A percentile compares a stretch with the other conserved stretches of the same genome.
Conservation (phyloP, 2,797 vertebrate species). For the Threskiornis aethiopicus region DNA sequence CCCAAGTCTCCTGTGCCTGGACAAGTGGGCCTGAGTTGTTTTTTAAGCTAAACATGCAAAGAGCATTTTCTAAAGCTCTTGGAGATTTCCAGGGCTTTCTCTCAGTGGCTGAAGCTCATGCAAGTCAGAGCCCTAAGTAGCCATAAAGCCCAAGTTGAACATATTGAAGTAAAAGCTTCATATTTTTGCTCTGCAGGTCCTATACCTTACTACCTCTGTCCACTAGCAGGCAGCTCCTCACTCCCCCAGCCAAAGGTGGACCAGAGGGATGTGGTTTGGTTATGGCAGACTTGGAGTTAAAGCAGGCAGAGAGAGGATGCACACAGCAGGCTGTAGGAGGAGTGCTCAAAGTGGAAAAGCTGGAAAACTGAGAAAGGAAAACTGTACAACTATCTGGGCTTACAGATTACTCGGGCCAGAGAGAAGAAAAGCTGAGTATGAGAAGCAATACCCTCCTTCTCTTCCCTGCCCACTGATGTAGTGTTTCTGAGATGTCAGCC, state of each 20-base stretch:
- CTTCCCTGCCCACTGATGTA: background rate
- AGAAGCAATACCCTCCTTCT: background rate
- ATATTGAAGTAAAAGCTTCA: background rate
- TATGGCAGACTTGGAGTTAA: background rate
- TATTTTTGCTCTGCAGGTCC: background rate
- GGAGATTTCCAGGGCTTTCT: background rate
- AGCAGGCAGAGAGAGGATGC: background rate
- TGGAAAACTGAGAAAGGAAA: background rate
- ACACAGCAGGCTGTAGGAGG: background rate
- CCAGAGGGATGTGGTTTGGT: background rate
- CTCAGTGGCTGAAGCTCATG: background rate
- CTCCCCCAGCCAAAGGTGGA: background rate
- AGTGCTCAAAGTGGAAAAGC: background rate
- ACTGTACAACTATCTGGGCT: background rate
- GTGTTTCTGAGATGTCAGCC: background rate
- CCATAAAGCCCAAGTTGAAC: background rate
- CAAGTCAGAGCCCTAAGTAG: background rate
- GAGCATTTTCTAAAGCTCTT: background rate
- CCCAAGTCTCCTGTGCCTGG: background rate
- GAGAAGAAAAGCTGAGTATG: background rate
- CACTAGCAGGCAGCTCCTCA: background rate
- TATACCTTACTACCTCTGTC: background rate
- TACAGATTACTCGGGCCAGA: background rate
- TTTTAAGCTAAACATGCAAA: background rate
- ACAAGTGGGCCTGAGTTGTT: background rate